Evolutionary conservation across 2,113 vertebrate species (phyloP).

Genomic region (Vidua chalybeata): DNA sequence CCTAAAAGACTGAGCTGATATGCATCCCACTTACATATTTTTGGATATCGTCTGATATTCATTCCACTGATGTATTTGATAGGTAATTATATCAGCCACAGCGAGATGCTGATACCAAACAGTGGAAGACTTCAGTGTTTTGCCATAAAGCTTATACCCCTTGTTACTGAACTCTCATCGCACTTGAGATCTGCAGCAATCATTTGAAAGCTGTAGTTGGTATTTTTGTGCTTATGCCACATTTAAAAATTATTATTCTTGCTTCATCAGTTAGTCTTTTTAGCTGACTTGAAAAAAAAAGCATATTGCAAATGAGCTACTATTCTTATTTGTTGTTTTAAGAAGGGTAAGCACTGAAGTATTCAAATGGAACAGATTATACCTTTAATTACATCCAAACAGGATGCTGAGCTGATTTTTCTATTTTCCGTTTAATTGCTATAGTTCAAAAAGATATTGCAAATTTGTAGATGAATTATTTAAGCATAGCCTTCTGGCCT

Average conservation of each 20-base stretch:
- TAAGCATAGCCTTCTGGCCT: constrained; percentile 67
- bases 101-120: not conserved
- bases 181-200: constrained; percentile 15
- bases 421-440: constrained; percentile 78
- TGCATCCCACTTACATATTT: not conserved
- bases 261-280: constrained; percentile 67
- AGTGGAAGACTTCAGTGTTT: constrained; percentile 11
- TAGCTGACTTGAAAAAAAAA: constrained; percentile 62
- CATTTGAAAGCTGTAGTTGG: not conserved
- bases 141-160: not conserved
- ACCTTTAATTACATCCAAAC: constrained; percentile 81
- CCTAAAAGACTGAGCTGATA: constrained; percentile 6
- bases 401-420: constrained; percentile 75
- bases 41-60: constrained; percentile 2
- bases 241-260: constrained; percentile 66
- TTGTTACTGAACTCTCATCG: not conserved
- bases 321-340: constrained; percentile 78
- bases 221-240: constrained; percentile 41
- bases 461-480: constrained; percentile 73
- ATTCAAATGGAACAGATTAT: constrained; percentile 79
- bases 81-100: constrained; percentile 30
- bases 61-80: constrained; percentile 24
- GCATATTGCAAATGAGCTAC: constrained; percentile 69
- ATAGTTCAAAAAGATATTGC: constrained; percentile 74
- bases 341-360: constrained; percentile 70